phyloP scores from a whole-genome alignment of 2,888 invertebrate genomes.

The Antitype chi region DNA sequence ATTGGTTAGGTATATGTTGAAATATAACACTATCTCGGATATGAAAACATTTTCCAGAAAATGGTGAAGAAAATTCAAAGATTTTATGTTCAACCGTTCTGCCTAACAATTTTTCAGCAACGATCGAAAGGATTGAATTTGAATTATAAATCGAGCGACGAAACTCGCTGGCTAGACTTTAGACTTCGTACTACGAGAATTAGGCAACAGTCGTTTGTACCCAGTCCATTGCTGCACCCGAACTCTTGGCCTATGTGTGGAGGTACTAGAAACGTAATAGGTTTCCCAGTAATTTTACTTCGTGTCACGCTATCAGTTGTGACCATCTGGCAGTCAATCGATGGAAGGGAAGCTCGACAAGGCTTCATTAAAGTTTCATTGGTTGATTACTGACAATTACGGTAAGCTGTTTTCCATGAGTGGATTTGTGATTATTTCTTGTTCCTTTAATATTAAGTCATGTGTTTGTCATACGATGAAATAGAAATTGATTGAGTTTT shows the following conservation, averaged over 20 bases:
- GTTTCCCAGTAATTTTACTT: slow-evolving; percentile 19
- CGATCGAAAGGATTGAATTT: slow-evolving; percentile 60
- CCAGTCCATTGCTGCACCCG: slow-evolving; percentile 21
- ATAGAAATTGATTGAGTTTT: neutral
- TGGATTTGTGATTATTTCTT: slow-evolving; percentile 15
- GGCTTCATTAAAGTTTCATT: slow-evolving; percentile 46
- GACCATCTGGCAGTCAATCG: slow-evolving; percentile 47
- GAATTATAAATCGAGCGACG: slow-evolving; percentile 60
- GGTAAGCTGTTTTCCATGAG: slow-evolving; percentile 9
- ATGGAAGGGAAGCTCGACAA: slow-evolving; percentile 15
- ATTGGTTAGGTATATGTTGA: neutral
- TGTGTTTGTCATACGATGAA: slow-evolving; percentile 23
- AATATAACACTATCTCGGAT: neutral
- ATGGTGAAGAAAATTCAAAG: slow-evolving; percentile 34
- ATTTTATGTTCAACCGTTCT: slow-evolving; percentile 27
- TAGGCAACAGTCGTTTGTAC: slow-evolving; percentile 17
- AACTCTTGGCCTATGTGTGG: slow-evolving; percentile 16
- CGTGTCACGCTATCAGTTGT: neutral
- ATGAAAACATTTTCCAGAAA: slow-evolving; percentile 19
- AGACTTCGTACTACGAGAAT: neutral
- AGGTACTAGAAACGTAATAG: slow-evolving; percentile 18
- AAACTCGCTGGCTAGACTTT: slow-evolving; percentile 38
- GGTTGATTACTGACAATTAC: slow-evolving; percentile 18
- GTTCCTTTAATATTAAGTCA: slow-evolving; percentile 12
- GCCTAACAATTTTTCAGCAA: slow-evolving; percentile 8